A percentile compares a stretch with the other conserved stretches of the same genome.
Evolutionary conservation across 2,797 vertebrate genomes (phyloP).

Genomic region (Eulemur albifrons): DNA sequence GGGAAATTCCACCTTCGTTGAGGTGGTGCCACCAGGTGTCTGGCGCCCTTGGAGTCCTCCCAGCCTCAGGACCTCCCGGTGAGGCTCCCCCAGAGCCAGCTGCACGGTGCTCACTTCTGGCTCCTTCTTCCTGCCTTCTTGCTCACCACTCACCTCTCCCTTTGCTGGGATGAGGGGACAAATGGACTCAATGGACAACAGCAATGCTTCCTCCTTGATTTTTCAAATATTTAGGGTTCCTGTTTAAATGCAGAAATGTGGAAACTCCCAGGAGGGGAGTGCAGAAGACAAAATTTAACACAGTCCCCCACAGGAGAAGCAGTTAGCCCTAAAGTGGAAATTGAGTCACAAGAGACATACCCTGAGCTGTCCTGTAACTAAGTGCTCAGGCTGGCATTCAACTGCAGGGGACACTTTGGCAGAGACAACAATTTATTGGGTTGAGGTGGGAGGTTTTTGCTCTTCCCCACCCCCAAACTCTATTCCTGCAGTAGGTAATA

Average conservation of each 20-base stretch:
- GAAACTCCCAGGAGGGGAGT: neutral
- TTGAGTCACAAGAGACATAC: neutral
- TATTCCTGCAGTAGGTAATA: neutral
- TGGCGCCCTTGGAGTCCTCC: neutral
- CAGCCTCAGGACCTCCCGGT: neutral
- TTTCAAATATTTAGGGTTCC: neutral
- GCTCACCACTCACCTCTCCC: neutral
- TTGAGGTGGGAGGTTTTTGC: neutral
- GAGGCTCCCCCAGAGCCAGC: neutral
- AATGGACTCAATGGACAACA: neutral
- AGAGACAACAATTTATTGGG: neutral
- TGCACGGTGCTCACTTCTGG: neutral
- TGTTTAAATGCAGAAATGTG: neutral
- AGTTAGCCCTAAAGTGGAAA: neutral
- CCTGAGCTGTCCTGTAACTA: neutral
- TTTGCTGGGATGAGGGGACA: neutral
- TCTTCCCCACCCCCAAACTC: neutral
- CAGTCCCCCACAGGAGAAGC: neutral
- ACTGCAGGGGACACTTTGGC: rapidly evolving
- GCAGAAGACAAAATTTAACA: neutral
- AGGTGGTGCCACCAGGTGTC: neutral
- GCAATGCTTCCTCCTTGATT: neutral
- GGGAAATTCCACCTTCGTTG: conserved; percentile 65
- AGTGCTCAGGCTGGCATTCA: neutral
- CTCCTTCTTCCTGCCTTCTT: neutral